Base-by-base conservation (phyloP, 2,113 vertebrate genomes). In the Capreolus pygargus region DNA sequence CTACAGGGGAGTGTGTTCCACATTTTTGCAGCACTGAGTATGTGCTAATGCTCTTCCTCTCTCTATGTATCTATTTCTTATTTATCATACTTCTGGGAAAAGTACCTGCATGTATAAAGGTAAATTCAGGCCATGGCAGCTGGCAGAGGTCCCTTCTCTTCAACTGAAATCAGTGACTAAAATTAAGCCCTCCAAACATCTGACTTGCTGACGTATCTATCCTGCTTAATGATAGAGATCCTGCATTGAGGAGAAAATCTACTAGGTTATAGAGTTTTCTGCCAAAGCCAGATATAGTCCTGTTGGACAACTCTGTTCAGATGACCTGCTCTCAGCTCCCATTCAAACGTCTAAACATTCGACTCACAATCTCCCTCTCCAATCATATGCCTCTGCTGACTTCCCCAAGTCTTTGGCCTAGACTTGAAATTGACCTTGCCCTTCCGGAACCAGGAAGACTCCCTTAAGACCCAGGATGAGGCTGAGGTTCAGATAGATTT, bases 141-240 rank as follows among this genome's bases (percentile, higher is more conserved):
- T 89, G 76, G 94, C 95, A 95, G 28, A 97, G 43, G 57, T 96
- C 54, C 74, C 61, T 97, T 95, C 54, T 92, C 47, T 95, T 94
- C 76, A 86, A 96, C n/a, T 91, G 70, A 98, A 95, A 89, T 91
- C 94, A 52, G 58, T 76, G 47, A 96, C 92, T 97, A 95, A 97
- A 98, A 94, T 95, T 96, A 97, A 95, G 85, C 47, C 30, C 78
- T 81, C 58, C 47, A 85, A 91, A 91, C 93, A 97, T 95, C 87
- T 85, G 95, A 95, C 89, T 95, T 87, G 88, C 96, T 91, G 83
- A 97, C 1, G 9, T 95, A 74, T 45, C 28, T 81, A 13, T 85
- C 50, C 58, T 84, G 47, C 43, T 36, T 81, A 95, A 89, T 45
- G 61, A 97, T 0, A 84, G 43, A 67, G 76, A 95, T 70, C 30